Percentiles rank a stretch among this genome's conserved stretches.
Conservation (phyloP, 2,797 vertebrate species). For the Acipenser oxyrinchus region DNA sequence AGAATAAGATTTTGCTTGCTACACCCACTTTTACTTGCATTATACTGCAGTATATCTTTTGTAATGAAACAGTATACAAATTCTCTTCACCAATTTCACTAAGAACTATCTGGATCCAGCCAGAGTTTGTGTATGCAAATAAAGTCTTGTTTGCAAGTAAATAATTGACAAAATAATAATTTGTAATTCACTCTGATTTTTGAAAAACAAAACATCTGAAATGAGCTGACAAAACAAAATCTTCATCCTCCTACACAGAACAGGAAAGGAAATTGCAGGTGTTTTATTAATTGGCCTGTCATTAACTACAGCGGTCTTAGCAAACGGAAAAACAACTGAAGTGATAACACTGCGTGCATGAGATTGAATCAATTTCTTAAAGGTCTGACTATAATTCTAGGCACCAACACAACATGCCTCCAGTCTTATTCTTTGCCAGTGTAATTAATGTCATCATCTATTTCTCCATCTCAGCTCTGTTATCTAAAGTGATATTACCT, state of each 20-base stretch:
- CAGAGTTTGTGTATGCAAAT: neutral
- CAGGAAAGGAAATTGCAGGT: neutral
- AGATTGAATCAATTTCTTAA: neutral
- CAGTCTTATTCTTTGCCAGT: neutral
- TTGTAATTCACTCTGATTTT: neutral
- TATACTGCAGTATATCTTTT: too few species aligned
- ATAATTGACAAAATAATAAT: neutral
- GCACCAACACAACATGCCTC: neutral
- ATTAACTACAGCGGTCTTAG: neutral
- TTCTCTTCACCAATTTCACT: too few species aligned
- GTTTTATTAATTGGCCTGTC: slow-evolving; percentile 4
- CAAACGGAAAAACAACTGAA: neutral
- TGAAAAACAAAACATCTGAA: neutral
- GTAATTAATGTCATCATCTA: too few species aligned
- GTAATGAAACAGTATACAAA: too few species aligned
- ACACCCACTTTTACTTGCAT: too few species aligned
- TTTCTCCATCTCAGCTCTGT: too few species aligned
- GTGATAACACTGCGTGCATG: neutral
- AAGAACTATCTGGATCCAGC: too few species aligned
- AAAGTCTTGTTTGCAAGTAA: slow-evolving; percentile 11
- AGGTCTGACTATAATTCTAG: neutral
- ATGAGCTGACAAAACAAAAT: neutral
- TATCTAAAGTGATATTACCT: too few species aligned
- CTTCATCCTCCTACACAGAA: neutral
- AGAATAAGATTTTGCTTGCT: too few species aligned